Evolutionary conservation across 2,113 vertebrate species (phyloP), one percentile per base, ranked within the genome.

Genomic region (Thamnophis sirtalis): DNA sequence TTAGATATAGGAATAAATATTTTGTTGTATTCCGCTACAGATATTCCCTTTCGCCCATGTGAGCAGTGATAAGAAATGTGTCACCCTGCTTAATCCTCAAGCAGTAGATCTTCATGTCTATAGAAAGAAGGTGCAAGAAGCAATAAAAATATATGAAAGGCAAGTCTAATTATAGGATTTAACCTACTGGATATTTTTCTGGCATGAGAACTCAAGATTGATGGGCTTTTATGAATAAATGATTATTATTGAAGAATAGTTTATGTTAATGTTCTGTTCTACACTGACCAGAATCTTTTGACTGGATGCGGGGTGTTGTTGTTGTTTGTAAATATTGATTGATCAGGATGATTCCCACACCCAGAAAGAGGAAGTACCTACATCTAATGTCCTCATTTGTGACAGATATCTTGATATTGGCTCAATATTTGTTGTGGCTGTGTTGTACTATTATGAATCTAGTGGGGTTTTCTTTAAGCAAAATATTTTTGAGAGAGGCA

Each of bases 101-200:
- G 97, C 97, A 92, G 94, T 97, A 96, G 97, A 98, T 94, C 96
- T 98, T 91, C 95, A 96, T 89, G 93, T 92, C 88, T 98, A 98
- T 95, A 98, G 97, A 94, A 91, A 96, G 94, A 98, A 97, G 84
- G 96, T 98, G 92, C 93, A 97, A 49, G 93, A 96, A 92, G 97
- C 97, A 91, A 95, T 98, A 94, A 96, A 95, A 92, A 96, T 92
- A 80, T 98, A 97, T 93, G 96, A 98, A 96, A 98, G 96, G 98
- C 97, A 95, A 98, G 97, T 96, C 38, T 93, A 26, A 53, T 94
- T 1, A 55, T 2, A 91, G 51, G 93, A 94, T 68, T 93, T 50
- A 80, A 80, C 68, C 17, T 43, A 80, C 33, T 21, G 73, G 73
- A 80, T 43, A 43, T 80, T 80, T 80, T 80, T 80, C 73, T 43